These are phyloP conservation scores for Pardalotus punctatus DNA, from an alignment of 2,113 vertebrate species.

Conservation along the genomic window DNA sequence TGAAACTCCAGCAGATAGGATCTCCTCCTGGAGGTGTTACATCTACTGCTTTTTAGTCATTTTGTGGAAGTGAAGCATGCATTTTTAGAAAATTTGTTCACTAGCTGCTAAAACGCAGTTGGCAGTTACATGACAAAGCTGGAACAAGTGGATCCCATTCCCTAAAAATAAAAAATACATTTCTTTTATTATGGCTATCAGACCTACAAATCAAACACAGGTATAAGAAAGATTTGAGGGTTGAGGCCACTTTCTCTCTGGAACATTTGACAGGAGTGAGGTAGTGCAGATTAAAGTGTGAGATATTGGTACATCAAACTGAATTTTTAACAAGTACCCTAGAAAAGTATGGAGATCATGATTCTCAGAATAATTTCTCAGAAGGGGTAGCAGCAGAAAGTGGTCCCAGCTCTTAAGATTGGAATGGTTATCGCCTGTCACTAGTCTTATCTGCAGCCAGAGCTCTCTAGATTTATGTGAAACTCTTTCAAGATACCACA, in stretches of 20 bases:
- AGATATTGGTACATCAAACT: neutral
- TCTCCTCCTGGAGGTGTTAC: slow-evolving; percentile 25
- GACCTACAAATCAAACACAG: neutral
- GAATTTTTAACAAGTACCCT: neutral
- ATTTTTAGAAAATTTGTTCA: neutral
- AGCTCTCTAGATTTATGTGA: neutral
- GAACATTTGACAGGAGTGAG: neutral
- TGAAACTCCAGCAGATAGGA: slow-evolving; percentile 8
- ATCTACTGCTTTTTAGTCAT: neutral
- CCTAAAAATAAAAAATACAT: neutral
- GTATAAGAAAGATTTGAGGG: neutral
- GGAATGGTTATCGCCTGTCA: neutral
- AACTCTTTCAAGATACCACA: neutral
- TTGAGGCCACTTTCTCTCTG: neutral
- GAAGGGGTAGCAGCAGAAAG: neutral
- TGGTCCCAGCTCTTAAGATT: neutral
- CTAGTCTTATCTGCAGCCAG: neutral
- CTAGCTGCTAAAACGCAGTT: neutral
- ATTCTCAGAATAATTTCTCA: neutral
- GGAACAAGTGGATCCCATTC: neutral
- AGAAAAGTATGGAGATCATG: neutral
- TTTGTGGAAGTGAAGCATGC: neutral
- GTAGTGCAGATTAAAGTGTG: neutral
- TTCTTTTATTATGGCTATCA: neutral
- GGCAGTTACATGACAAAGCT: neutral